phyloP scores from a whole-genome alignment of 2,888 invertebrate species.

The Cephonodes hylas region DNA sequence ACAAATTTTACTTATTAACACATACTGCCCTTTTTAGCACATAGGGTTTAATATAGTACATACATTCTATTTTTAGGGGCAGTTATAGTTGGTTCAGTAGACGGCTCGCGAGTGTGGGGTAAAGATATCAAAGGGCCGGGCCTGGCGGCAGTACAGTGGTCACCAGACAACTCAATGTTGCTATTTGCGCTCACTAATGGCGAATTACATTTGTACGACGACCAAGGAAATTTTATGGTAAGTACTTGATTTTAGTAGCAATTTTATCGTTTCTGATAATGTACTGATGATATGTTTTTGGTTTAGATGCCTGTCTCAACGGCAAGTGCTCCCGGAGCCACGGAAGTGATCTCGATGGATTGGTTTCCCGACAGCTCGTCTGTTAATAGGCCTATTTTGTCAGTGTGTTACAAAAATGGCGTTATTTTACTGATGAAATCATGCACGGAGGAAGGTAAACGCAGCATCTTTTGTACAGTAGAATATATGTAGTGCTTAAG shows the following conservation, averaged over 20 bases:
- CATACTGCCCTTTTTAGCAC: too few relatives aligned
- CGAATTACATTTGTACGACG: conserved; percentile 97
- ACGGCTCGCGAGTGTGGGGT: conserved; percentile 99
- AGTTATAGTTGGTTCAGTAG: conserved; percentile 97
- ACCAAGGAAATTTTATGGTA: conserved; percentile 90
- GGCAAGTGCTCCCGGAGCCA: conserved; percentile 79
- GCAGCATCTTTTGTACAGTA: background rate
- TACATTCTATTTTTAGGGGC: conserved; percentile 80
- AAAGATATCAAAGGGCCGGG: conserved; percentile 95
- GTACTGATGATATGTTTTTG: background rate
- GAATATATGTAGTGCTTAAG: too few relatives aligned
- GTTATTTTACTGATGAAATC: conserved; percentile 93
- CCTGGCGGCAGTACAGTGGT: conserved; percentile 95
- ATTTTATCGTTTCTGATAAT: background rate
- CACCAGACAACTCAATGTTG: conserved; percentile 94
- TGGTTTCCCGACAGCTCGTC: conserved; percentile 93
- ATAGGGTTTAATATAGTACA: too few relatives aligned
- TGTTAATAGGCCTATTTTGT: conserved; percentile 88
- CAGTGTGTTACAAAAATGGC: conserved; percentile 94
- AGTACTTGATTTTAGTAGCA: conserved; percentile 28
- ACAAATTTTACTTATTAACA: too few relatives aligned
- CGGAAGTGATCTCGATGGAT: conserved; percentile 87
- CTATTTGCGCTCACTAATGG: conserved; percentile 95
- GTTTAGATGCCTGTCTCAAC: conserved; percentile 88
- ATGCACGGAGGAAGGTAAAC: conserved; percentile 91